Base-by-base conservation (phyloP, 1,140 invertebrate genomes). In the Thaumatotibia leucotreta region DNA sequence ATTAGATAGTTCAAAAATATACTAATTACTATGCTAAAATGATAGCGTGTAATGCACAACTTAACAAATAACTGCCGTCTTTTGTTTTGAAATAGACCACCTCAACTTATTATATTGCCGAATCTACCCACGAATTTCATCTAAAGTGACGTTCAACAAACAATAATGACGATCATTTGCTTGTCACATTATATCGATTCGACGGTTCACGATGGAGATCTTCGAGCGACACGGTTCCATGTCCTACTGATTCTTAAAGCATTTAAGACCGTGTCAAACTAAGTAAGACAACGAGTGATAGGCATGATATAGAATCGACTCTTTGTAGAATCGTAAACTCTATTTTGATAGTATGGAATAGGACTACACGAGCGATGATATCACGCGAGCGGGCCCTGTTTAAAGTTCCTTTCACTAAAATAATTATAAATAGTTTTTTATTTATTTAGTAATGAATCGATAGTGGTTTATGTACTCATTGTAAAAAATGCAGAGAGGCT, bases 101-200 rank as follows among this genome's bases (percentile, higher is more conserved):
- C n/a, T 1, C 33, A 8, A 45, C 17, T 6, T n/a, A 39, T 14
- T 11, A 1, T 14, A 14, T 17, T 20, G 14, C 14, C 39, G 39
- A 45, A 45, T 45, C 39, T 45, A 45, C 39, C 17, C 2, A 8
- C 14, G 17, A 20, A 17, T 1, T n/a, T 1, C 1, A 32, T 35
- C 27, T 54, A 54, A 9, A 10, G 9, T 10, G n/a, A 54, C 50
- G 22, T 54, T 54, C 50, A 10, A 54, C 68, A 68, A 66, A 72
- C 66, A 65, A 69, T 69, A 68, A 71, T 67, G 68, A 68, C 58
- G 35, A 75, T 72, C 70, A 75, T 70, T 72, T 72, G 67, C 66
- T 67, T 67, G 66, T 67, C 65, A 49, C 65, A 66, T 66, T 52
- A 54, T 22, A 54, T 54, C 63, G 39, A 49, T 39, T 63, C 31